Base-by-base conservation (phyloP, 1,140 invertebrate genomes). In the Dendroctonus valens region DNA sequence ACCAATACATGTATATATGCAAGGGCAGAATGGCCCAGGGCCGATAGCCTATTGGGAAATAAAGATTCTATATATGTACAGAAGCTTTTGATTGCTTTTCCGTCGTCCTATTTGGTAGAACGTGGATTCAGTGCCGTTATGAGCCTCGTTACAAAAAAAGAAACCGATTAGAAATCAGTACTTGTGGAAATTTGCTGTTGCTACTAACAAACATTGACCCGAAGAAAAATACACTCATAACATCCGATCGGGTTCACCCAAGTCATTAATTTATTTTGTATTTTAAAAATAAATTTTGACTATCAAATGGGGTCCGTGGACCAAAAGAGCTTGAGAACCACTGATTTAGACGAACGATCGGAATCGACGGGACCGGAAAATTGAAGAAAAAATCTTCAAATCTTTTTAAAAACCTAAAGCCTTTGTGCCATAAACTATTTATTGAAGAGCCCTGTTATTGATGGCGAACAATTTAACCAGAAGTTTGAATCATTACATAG, bases 141-240 rank as follows among this genome's bases (percentile, higher is more conserved):
- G n/a, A n/a, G 42, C 42, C 42, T 44, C 42, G n/a, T n/a, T n/a
- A 44, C 42, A n/a, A 44, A 44, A 44, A 44, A 44, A 44, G 42
- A 44, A 44, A 44, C 42, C 42, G 42, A 44, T n/a, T 44, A n/a
- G 42, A 44, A 44, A 44, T 44, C n/a, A 44, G 42, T 44, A 44
- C 42, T 44, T 44, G 42, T 44, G 42, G 42, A 44, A n/a, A 44
- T n/a, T 44, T 44, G 42, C 42, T 7, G n/a, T 7, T 44, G n/a
- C 7, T n/a, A 44, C 7, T 44, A 7, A 44, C n/a, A 7, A 44
- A 44, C 42, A 7, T 44, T 7, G 7, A 44, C 7, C 42, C n/a
- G 42, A 44, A n/a, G 7, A 44, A 7, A 44, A 44, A 44, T 44
- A n/a, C 7, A 7, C 42, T 44, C 42, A 44, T 44, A 44, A 7